These are phyloP conservation scores for Drosophila flavopinicola DNA, from an alignment of 2,888 invertebrate genomes.

Conservation along the genomic window DNA sequence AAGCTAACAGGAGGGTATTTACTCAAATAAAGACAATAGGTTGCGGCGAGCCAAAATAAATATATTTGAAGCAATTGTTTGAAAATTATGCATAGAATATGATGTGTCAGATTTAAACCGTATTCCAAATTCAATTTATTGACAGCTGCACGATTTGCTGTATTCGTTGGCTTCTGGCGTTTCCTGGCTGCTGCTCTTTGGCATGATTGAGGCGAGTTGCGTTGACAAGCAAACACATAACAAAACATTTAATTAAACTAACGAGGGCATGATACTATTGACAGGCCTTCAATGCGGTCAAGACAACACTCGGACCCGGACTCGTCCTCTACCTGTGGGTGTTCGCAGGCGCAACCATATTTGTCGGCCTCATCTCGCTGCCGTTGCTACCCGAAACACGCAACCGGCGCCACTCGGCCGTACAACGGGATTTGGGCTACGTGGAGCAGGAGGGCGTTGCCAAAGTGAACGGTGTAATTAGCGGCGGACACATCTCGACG, in stretches of 20 bases:
- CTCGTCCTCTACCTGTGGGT: conserved; percentile 71
- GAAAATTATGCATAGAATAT: too few relatives aligned
- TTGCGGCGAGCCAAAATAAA: too few relatives aligned
- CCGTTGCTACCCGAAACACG: conserved; percentile 78
- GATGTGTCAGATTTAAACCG: too few relatives aligned
- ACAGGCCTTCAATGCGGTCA: conserved; percentile 61
- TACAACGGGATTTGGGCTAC: conserved; percentile 69
- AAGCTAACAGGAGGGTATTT: too few relatives aligned
- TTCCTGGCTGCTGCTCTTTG: conserved; percentile 71
- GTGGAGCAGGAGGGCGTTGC: conserved; percentile 43
- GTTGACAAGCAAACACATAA: not conserved
- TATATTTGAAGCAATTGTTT: too few relatives aligned
- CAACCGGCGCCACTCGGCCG: conserved; percentile 66
- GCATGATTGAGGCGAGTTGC: conserved; percentile 64
- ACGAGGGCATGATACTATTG: not conserved
- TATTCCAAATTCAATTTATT: not conserved
- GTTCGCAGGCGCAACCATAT: conserved; percentile 72
- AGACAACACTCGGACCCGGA: conserved; percentile 48
- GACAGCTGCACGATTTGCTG: conserved; percentile 62
- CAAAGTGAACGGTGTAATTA: conserved; percentile 38
- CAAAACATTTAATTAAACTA: not conserved
- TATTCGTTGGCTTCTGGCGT: conserved; percentile 60
- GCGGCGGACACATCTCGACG: conserved; percentile 61
- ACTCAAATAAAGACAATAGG: too few relatives aligned
- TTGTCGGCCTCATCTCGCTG: conserved; percentile 68